phyloP scores from a whole-genome alignment of 2,888 invertebrate genomes.

The Nomada fabriciana region DNA sequence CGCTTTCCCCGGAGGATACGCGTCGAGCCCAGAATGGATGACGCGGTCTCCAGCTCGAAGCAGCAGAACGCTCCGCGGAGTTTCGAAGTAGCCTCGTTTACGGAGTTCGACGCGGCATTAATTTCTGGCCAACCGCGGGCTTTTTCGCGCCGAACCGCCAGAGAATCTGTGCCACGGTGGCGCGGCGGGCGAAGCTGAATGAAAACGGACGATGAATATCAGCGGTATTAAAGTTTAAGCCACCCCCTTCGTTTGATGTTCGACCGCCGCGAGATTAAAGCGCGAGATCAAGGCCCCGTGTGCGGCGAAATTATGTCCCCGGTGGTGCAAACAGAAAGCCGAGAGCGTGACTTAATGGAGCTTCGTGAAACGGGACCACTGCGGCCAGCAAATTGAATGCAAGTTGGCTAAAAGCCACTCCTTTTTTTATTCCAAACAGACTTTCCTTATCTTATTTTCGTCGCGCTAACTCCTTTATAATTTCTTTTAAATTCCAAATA shows the following conservation, averaged over 20 bases:
- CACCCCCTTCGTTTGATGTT: slow-evolving; percentile 29
- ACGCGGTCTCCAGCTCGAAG: slow-evolving; percentile 71
- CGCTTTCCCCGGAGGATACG: slow-evolving; percentile 57
- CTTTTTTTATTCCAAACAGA: not conserved
- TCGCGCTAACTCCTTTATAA: too few relatives aligned
- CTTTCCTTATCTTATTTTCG: too few relatives aligned
- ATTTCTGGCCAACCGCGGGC: slow-evolving; percentile 69
- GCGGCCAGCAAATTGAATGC: not conserved
- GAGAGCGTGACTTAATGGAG: not conserved
- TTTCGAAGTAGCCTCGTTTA: slow-evolving; percentile 77
- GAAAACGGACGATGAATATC: slow-evolving; percentile 46
- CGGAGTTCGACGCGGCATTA: slow-evolving; percentile 78
- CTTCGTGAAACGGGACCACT: not conserved
- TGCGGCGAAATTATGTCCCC: slow-evolving; percentile 16
- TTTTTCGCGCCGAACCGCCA: slow-evolving; percentile 22
- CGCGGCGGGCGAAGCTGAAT: slow-evolving; percentile 3
- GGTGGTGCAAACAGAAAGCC: slow-evolving; percentile 3
- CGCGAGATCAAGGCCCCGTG: not conserved
- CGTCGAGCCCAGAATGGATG: slow-evolving; percentile 75
- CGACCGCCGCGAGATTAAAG: slow-evolving; percentile 29
- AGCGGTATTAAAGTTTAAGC: slow-evolving; percentile 46
- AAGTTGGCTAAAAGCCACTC: not conserved
- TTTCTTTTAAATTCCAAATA: too few relatives aligned
- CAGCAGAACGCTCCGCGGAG: slow-evolving; percentile 68
- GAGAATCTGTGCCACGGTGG: slow-evolving; percentile 29